These are phyloP conservation scores for Stictonetta naevosa DNA, from an alignment of 2,113 vertebrate genomes.

Conservation along the genomic window DNA sequence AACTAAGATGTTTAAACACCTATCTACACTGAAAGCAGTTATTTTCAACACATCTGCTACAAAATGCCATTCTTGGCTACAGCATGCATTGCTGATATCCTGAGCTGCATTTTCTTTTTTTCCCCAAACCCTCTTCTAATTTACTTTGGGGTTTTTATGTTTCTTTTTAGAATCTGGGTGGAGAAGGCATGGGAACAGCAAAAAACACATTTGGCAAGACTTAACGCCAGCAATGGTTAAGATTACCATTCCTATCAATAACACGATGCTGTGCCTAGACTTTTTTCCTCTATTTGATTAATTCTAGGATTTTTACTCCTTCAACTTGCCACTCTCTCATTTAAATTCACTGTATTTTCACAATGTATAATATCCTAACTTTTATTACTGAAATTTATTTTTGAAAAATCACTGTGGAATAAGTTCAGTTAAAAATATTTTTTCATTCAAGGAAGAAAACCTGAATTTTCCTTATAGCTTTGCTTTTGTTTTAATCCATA, in stretches of 20 bases:
- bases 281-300: background rate
- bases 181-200: slow-evolving; percentile 44
- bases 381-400: background rate
- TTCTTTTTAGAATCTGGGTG: slow-evolving; percentile 19
- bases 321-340: background rate
- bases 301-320: background rate
- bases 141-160: slow-evolving; percentile 27
- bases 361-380: background rate
- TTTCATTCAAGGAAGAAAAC: background rate
- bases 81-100: background rate
- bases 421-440: background rate
- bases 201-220: background rate
- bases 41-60: slow-evolving; percentile 42
- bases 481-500: background rate
- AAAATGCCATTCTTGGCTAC: slow-evolving; percentile 19
- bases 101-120: background rate
- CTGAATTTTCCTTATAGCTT: background rate
- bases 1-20: slow-evolving; percentile 25
- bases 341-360: background rate
- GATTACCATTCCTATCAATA: background rate
- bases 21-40: background rate
- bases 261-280: background rate
- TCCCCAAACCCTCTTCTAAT: background rate
- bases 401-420: background rate
- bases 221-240: background rate